Conservation (phyloP, 2,113 vertebrate species). For the Cepphus grylle region DNA sequence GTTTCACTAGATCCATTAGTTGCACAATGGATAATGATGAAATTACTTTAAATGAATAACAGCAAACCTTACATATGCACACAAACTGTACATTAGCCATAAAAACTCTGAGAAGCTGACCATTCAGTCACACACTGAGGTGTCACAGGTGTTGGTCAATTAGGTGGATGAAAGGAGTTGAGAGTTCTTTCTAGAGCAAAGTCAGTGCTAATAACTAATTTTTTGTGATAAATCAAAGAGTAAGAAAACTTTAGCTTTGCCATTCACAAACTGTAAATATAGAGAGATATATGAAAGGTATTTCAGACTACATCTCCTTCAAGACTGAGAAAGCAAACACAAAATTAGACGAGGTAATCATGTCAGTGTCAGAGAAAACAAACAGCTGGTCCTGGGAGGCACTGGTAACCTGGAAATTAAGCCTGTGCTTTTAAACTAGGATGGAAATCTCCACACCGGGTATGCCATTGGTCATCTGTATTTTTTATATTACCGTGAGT, state of each 20-base stretch:
- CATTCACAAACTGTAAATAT: neutral
- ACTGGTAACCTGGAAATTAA: neutral
- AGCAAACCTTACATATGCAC: neutral
- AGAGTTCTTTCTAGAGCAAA: neutral
- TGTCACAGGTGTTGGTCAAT: neutral
- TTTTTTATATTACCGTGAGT: neutral
- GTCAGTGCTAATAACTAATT: neutral
- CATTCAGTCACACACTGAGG: neutral
- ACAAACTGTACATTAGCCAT: neutral
- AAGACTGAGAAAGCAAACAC: neutral
- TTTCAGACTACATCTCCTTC: neutral
- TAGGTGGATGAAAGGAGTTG: neutral
- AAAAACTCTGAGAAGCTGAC: neutral
- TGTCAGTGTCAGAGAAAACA: neutral
- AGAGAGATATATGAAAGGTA: neutral
- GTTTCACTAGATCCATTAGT: neutral
- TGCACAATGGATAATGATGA: neutral
- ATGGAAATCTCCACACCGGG: neutral
- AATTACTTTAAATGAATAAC: neutral
- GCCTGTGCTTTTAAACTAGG: neutral
- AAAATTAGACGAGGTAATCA: neutral
- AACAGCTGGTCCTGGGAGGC: neutral
- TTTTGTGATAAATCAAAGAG: neutral
- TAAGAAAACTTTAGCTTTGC: neutral
- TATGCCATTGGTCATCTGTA: neutral